Evolutionary conservation across 2,113 vertebrate species (phyloP), one percentile per base, ranked within the genome.

Genomic region (Parus major): DNA sequence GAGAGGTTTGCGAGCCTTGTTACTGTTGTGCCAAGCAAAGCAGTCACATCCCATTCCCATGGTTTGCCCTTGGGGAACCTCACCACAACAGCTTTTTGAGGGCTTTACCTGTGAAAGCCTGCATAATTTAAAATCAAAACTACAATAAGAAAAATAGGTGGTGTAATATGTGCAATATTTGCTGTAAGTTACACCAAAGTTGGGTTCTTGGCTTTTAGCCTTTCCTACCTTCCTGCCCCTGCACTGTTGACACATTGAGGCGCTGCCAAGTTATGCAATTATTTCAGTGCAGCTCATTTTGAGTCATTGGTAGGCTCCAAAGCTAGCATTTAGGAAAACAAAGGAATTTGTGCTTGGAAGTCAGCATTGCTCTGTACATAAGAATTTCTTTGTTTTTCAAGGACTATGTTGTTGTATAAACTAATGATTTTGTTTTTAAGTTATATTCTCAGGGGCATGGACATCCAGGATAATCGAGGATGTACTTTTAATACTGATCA

Each of bases 281-380:
- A 66, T 84, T 90, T 55, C 56, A 79, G 4, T 29, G 36, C 76
- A 80, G 64, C 60, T 83, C 79, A 36, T 86, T 92, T 94, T 31
- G 87, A 94, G 87, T 87, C 89, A 61, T 42, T 18, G 11, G 59
- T 55, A 47, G 63, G 50, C 19, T 91, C 85, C 92, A 88, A 70
- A 94, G 78, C 94, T 91, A 91, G 81, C 49, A 53, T 84, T 92
- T 86, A 93, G 64, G 71, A 83, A 94, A 92, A 79, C 69, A 94
- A 95, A 96, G 72, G 93, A 90, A 93, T 95, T 91, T 93, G 60
- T 81, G 41, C 93, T 96, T 96, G 92, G 90, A 96, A 95, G 59
- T 86, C 86, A 79, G 65, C 39, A 18, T 81, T 92, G 72, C 80
- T 78, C 47, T 93, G 64, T 72, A 69, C 41, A 65, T 35, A 61